Conservation (phyloP, 2,797 vertebrate genomes). For the Anolis apletophallus region DNA sequence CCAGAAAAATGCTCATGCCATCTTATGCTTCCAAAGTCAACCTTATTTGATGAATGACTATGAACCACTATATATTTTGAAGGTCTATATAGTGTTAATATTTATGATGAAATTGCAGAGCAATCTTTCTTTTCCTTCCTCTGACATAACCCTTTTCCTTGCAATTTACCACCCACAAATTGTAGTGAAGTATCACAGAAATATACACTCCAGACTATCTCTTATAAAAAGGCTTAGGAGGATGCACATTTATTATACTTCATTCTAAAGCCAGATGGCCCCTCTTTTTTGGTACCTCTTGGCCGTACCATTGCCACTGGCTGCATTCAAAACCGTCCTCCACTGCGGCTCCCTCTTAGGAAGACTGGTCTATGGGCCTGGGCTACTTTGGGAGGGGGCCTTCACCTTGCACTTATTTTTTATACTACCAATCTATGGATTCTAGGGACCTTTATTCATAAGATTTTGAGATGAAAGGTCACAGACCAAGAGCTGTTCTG, state of each 20-base stretch:
- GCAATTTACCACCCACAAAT: not conserved
- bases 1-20: not conserved
- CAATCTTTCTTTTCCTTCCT: not conserved
- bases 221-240: not conserved
- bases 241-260: not conserved
- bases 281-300: too few species aligned
- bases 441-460: too few species aligned
- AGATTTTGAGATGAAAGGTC: too few species aligned
- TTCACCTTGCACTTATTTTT: too few species aligned
- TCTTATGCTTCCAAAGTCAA: not conserved
- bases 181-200: not conserved
- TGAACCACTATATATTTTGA: not conserved
- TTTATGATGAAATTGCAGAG: not conserved
- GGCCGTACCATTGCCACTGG: too few species aligned
- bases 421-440: too few species aligned
- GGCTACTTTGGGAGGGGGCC: too few species aligned
- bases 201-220: not conserved
- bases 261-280: not conserved
- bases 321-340: too few species aligned
- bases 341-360: too few species aligned
- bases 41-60: not conserved
- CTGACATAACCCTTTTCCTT: not conserved
- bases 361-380: too few species aligned
- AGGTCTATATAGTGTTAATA: not conserved
- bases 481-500: too few species aligned